phyloP scores from a whole-genome alignment of 2,113 vertebrate species.

The Bucco capensis region DNA sequence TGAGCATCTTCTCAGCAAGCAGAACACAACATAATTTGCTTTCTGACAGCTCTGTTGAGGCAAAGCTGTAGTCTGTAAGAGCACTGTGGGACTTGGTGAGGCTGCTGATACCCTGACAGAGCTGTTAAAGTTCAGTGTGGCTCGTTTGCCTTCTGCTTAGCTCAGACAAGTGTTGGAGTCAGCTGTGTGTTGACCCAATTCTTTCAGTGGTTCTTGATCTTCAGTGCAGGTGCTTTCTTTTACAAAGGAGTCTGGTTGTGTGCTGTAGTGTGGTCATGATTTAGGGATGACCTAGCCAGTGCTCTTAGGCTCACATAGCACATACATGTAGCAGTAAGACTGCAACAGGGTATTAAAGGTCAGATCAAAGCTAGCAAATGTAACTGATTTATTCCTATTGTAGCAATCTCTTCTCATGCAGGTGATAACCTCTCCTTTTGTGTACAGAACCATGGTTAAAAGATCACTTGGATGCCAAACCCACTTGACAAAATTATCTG shows the following conservation, averaged over 20 bases:
- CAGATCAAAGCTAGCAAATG: not conserved
- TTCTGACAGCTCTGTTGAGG: constrained; percentile 19
- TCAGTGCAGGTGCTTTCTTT: not conserved
- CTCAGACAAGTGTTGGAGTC: not conserved
- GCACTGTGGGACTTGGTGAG: not conserved
- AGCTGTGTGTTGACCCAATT: not conserved
- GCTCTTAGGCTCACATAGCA: not conserved
- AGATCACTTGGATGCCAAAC: not conserved
- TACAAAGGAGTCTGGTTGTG: not conserved
- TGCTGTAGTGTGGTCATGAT: not conserved
- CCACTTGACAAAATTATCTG: not conserved
- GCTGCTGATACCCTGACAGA: constrained; percentile 13
- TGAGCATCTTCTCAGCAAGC: not conserved
- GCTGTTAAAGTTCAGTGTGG: not conserved
- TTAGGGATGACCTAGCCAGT: not conserved
- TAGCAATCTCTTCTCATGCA: not conserved
- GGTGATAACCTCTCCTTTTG: not conserved
- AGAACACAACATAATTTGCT: not conserved
- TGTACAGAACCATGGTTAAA: not conserved
- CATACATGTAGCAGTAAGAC: not conserved
- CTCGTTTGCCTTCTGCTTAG: not conserved
- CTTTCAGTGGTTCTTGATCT: not conserved
- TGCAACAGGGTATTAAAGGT: not conserved
- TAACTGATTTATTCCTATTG: not conserved
- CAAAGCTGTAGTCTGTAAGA: not conserved